Base-by-base conservation (phyloP, 2,888 invertebrate species). In the Dione juno region DNA sequence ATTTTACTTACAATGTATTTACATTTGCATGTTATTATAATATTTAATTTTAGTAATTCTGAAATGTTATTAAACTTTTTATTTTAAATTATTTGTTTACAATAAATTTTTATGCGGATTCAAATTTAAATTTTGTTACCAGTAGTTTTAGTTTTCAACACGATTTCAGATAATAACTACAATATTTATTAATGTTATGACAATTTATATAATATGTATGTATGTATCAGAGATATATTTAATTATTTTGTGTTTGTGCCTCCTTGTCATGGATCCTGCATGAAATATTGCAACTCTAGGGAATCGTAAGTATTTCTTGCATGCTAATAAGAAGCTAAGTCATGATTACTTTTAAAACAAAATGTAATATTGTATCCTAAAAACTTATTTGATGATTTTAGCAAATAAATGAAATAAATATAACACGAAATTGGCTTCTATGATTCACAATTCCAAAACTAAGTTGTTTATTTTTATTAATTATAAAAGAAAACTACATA, bases 211-310 rank as follows among this genome's bases (percentile, higher is more conserved):
- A 43, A 52, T 68, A 53, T 53, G 0, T 61, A 16, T 45, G 0
- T 61, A 16, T 45, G n/a, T 45, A 61, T 45, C n/a, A 61, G 35
- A 61, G 11, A 61, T 45, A 45, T 43, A 43, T 61, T 53, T 53
- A 45, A 63, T 45, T 68, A 43, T 37, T 50, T 75, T 88, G 86
- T 88, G 85, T 90, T 88, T 88, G 82, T 89, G 89, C 91, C 84
- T 84, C 82, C 87, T 80, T 77, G 79, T 84, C 83, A 83, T 87
- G 92, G 92, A 91, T 79, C 90, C 92, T 87, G 92, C 92, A 93
- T 92, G 92, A 84, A 80, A 84, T 88, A 89, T 84, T 80, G 50
- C 88, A 84, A 84, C 88, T 84, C 82, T 92, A 93, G 92, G 92
- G 92, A 80, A 91, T 92, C 83, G 92, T 92, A 89, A 93, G 92